Evolutionary conservation across 2,888 invertebrate species (phyloP).

Genomic region (Operophtera brumata): DNA sequence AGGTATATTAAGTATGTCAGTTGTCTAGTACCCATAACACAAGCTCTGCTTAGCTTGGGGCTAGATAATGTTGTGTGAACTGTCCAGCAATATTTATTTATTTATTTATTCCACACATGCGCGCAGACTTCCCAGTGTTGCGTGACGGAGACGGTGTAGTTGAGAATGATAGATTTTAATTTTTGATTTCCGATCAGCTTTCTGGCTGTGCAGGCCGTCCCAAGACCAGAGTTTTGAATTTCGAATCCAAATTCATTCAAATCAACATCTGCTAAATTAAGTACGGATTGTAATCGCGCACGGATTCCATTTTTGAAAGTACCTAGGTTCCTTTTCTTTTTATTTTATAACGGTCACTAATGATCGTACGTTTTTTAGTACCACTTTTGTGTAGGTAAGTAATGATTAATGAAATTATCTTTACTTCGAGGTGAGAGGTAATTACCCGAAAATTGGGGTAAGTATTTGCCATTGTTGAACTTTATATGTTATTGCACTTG

Average conservation of each 20-base stretch:
- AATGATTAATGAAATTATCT: conserved; percentile 44
- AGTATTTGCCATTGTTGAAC: background rate
- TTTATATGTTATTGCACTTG: too few relatives aligned
- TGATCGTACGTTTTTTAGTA: conserved; percentile 32
- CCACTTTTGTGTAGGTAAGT: conserved; percentile 45
- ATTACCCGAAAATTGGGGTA: conserved; percentile 1
- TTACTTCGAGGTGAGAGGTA: conserved; percentile 33
- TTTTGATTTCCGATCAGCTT: conserved; percentile 10
- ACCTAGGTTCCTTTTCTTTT: conserved; percentile 37
- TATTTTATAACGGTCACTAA: conserved; percentile 47
- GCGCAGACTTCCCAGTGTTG: conserved; percentile 53
- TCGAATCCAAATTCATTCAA: conserved; percentile 23
- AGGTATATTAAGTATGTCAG: too few relatives aligned
- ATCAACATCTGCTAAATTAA: conserved; percentile 30
- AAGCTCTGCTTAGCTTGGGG: too few relatives aligned
- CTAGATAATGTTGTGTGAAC: too few relatives aligned
- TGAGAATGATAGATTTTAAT: conserved; percentile 33
- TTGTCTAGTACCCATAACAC: too few relatives aligned
- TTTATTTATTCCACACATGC: conserved; percentile 64
- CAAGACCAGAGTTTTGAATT: too few relatives aligned
- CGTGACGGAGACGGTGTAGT: conserved; percentile 53
- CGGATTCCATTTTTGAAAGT: conserved; percentile 50
- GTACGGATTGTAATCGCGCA: conserved; percentile 45
- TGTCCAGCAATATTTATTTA: too few relatives aligned
- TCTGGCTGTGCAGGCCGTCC: too few relatives aligned